Evolutionary conservation across 2,113 vertebrate species (phyloP).

Genomic region (Carollia perspicillata): DNA sequence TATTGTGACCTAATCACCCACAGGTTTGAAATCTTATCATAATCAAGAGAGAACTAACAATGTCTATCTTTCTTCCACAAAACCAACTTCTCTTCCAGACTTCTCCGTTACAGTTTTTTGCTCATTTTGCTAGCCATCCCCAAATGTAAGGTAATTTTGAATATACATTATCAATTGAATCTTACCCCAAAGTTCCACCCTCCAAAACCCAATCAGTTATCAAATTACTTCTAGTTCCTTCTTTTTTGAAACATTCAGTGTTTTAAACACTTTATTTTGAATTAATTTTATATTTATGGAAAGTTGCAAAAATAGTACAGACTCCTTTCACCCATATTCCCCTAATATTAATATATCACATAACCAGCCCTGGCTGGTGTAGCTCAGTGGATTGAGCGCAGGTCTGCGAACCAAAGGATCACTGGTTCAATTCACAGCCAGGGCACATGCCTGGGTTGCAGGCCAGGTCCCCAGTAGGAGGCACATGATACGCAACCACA

Average conservation of each 20-base stretch:
- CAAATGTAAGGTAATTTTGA: background rate
- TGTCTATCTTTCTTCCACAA: background rate
- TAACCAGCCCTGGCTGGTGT: background rate
- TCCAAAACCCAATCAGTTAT: background rate
- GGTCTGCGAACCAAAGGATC: too few species aligned
- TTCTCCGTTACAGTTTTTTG: background rate
- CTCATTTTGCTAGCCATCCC: background rate
- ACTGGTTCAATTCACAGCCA: too few species aligned
- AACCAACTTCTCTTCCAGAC: constrained; percentile 4
- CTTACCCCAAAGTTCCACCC: background rate
- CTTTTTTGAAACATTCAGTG: background rate
- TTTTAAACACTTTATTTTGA: background rate
- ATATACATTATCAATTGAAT: constrained; percentile 16
- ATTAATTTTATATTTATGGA: background rate
- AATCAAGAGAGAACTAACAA: background rate
- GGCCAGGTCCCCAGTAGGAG: too few species aligned
- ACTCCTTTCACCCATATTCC: background rate
- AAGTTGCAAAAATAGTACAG: background rate
- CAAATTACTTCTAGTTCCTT: background rate
- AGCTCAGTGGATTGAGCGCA: too few species aligned
- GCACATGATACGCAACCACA: too few species aligned
- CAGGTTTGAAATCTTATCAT: background rate
- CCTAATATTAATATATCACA: background rate
- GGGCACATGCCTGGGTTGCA: too few species aligned
- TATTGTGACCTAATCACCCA: background rate